Conservation (phyloP, 2,113 vertebrate genomes). For the Paradoxurus hermaphroditus region DNA sequence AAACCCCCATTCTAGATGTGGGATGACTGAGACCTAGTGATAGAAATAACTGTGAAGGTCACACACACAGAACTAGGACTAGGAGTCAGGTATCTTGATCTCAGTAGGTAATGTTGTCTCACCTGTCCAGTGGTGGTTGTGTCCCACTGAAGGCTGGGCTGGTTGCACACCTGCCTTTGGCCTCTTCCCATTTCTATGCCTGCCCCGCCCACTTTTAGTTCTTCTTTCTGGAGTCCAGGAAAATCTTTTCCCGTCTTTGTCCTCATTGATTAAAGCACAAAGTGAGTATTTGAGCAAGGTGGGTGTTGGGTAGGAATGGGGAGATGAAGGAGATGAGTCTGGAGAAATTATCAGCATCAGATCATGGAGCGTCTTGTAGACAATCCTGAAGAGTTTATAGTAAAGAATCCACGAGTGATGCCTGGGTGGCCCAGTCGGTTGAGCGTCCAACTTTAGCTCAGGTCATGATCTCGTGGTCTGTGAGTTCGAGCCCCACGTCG, state of each 20-base stretch:
- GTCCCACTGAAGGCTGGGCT: background rate
- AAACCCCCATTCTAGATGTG: background rate
- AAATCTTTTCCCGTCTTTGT: background rate
- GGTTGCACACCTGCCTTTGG: background rate
- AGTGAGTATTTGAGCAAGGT: background rate
- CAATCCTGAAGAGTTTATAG: background rate
- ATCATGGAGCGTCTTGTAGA: background rate
- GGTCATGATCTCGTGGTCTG: too few species aligned
- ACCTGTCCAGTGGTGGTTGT: background rate
- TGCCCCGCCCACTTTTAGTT: background rate
- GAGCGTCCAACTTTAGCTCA: too few species aligned
- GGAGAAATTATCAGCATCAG: background rate
- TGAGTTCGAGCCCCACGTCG: too few species aligned
- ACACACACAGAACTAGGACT: background rate
- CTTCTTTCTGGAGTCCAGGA: background rate
- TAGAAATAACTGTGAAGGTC: slow-evolving; percentile 10
- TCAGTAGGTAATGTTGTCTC: background rate
- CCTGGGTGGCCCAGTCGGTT: too few species aligned
- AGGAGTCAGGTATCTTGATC: background rate
- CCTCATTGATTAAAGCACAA: background rate
- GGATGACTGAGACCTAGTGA: background rate
- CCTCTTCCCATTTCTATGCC: background rate
- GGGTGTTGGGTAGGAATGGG: background rate
- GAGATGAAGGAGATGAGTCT: background rate
- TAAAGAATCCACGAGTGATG: too few species aligned